A percentile compares a stretch with the other conserved stretches of the same genome.
These are phyloP conservation scores for Trisateles emortualis DNA, from an alignment of 2,888 invertebrate genomes.

Conservation along the genomic window DNA sequence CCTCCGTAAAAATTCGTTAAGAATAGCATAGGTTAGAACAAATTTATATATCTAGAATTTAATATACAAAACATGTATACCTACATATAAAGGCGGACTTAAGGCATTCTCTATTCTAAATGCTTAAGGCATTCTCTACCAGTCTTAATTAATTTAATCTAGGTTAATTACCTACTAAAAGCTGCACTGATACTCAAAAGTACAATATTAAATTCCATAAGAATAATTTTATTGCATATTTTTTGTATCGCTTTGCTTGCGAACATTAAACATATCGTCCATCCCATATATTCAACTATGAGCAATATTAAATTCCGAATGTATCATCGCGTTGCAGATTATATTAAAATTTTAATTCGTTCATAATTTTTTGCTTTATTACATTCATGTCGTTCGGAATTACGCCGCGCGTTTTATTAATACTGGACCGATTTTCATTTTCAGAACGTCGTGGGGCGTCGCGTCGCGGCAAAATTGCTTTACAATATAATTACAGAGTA, in stretches of 20 bases:
- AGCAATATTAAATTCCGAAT: conserved; percentile 43
- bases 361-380: conserved; percentile 67
- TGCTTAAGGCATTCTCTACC: too few species aligned
- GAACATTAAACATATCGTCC: conserved; percentile 26
- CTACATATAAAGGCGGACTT: too few species aligned
- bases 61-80: too few species aligned
- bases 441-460: conserved; percentile 49
- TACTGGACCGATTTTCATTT: conserved; percentile 70
- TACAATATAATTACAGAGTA: conserved; percentile 80
- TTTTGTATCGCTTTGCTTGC: conserved; percentile 12
- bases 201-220: neutral
- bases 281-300: conserved; percentile 23
- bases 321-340: conserved; percentile 40
- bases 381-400: conserved; percentile 56
- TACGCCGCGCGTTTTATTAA: conserved; percentile 63
- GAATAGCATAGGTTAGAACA: too few species aligned
- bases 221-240: conserved; percentile 29
- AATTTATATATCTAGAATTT: too few species aligned
- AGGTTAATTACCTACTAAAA: too few species aligned
- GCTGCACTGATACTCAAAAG: too few species aligned
- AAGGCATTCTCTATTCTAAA: too few species aligned
- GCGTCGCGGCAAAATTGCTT: conserved; percentile 72
- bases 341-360: conserved; percentile 60
- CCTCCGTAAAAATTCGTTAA: too few species aligned
- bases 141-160: too few species aligned